phyloP scores from a whole-genome alignment of 1,140 invertebrate genomes.

The Drosophila athabasca region DNA sequence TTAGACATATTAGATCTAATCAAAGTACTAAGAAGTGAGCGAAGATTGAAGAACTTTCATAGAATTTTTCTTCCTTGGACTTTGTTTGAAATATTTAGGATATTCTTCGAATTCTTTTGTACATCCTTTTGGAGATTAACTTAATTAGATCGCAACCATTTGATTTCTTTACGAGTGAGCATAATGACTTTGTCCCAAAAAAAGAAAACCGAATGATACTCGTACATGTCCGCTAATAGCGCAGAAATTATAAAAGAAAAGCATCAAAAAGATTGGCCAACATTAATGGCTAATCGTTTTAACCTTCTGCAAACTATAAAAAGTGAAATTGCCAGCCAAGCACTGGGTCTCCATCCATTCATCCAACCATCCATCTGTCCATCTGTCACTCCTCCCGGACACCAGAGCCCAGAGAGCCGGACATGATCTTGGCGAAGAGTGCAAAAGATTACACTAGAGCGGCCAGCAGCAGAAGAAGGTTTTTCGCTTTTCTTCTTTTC shows the following conservation, averaged over 20 bases:
- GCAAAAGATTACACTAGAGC: constrained; percentile 54
- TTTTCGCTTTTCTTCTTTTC: constrained; percentile 27
- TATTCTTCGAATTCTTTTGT: too few relatives aligned
- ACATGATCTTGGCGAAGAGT: constrained; percentile 39
- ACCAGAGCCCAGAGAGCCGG: constrained; percentile 18
- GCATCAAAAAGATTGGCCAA: constrained; percentile 66
- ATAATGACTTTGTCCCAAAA: constrained; percentile 61
- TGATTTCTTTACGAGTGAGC: constrained; percentile 27
- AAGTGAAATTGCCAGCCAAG: constrained; percentile 70
- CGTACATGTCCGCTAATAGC: constrained; percentile 51
- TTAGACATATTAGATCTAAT: too few relatives aligned
- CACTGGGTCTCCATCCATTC: constrained; percentile 41
- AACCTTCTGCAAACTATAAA: constrained; percentile 54
- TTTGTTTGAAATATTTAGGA: too few relatives aligned
- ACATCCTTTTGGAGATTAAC: too few relatives aligned
- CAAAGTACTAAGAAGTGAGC: too few relatives aligned
- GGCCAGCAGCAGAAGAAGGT: constrained; percentile 28
- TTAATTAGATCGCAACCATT: neutral
- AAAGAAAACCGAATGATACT: constrained; percentile 31
- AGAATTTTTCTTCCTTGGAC: too few relatives aligned
- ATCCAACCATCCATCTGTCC: constrained; percentile 10
- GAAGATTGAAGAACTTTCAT: too few relatives aligned
- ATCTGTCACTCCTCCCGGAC: constrained; percentile 42
- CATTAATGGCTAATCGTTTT: constrained; percentile 74
- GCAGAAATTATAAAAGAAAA: constrained; percentile 71